Evolutionary conservation across 2,888 invertebrate genomes (phyloP).

Genomic region (Cosmia pyralina): DNA sequence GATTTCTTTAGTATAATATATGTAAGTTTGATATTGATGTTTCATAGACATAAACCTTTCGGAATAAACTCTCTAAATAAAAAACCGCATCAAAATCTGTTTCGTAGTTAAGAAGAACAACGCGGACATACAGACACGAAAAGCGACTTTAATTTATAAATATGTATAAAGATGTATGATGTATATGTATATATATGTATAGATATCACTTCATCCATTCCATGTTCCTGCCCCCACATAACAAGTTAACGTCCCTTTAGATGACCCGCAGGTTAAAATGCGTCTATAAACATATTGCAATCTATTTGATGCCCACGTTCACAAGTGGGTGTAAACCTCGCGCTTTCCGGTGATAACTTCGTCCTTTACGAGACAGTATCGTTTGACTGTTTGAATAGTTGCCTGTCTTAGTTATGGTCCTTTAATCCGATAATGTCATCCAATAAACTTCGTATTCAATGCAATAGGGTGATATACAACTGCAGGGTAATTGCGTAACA

Average conservation of each 20-base stretch:
- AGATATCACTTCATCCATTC: background rate
- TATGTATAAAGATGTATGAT: no score
- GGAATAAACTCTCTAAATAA: no score
- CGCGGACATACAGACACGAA: no score
- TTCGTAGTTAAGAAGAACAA: no score
- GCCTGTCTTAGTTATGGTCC: slow-evolving; percentile 27
- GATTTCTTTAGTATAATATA: no score
- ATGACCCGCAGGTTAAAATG: slow-evolving; percentile 31
- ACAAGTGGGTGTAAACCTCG: slow-evolving; percentile 40
- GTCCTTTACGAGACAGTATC: slow-evolving; percentile 46
- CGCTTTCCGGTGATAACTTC: slow-evolving; percentile 46
- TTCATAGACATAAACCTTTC: no score
- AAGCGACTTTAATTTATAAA: no score
- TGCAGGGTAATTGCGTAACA: background rate
- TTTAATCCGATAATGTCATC: slow-evolving; percentile 35
- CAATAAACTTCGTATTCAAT: slow-evolving; percentile 34
- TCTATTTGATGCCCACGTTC: slow-evolving; percentile 38
- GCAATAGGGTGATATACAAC: slow-evolving; percentile 4
- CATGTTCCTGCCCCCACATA: slow-evolving; percentile 3
- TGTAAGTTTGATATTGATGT: no score
- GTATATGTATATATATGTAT: no score
- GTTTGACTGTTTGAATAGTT: slow-evolving; percentile 45
- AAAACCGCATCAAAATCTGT: no score
- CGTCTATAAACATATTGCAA: slow-evolving; percentile 39
- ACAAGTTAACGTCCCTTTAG: slow-evolving; percentile 3